Evolutionary conservation across 2,888 invertebrate genomes (phyloP).

Genomic region (Polydesmus complanatus): DNA sequence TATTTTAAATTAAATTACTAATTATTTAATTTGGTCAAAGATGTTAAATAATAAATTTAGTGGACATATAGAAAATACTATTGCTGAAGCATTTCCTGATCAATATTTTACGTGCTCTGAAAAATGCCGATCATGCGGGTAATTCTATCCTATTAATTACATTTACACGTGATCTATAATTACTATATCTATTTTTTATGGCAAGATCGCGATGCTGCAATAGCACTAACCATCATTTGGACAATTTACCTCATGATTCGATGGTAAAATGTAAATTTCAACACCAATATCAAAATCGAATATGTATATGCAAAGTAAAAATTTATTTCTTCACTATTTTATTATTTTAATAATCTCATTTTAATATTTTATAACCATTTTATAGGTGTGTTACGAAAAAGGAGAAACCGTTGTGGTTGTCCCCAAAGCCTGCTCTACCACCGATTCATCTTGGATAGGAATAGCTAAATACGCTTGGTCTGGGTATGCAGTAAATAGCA

Average conservation of each 20-base stretch:
- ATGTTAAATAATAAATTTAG: conserved; percentile 59
- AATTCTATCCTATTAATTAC: too few species aligned
- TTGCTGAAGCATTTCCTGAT: conserved; percentile 53
- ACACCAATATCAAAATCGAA: conserved; percentile 52
- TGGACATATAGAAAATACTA: conserved; percentile 46
- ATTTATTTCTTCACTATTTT: too few species aligned
- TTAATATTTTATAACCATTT: background rate
- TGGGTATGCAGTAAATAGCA: conserved; percentile 47
- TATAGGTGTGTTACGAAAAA: conserved; percentile 47
- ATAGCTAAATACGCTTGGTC: conserved; percentile 62
- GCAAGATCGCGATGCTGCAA: conserved; percentile 28
- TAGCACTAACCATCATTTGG: conserved; percentile 33
- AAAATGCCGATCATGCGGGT: conserved; percentile 56
- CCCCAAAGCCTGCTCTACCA: conserved; percentile 37
- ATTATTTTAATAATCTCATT: conserved; percentile 2
- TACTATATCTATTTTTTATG: conserved; percentile 6
- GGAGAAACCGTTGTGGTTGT: conserved; percentile 47
- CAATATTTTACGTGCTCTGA: conserved; percentile 63
- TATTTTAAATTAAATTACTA: background rate
- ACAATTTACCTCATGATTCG: conserved; percentile 28
- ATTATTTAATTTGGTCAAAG: conserved; percentile 29
- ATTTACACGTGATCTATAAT: too few species aligned
- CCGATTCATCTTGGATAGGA: conserved; percentile 48
- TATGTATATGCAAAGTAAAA: conserved; percentile 32
- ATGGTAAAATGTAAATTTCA: conserved; percentile 43